Evolutionary conservation across 2,888 invertebrate species (phyloP).

Genomic region (Noctua fimbriata): DNA sequence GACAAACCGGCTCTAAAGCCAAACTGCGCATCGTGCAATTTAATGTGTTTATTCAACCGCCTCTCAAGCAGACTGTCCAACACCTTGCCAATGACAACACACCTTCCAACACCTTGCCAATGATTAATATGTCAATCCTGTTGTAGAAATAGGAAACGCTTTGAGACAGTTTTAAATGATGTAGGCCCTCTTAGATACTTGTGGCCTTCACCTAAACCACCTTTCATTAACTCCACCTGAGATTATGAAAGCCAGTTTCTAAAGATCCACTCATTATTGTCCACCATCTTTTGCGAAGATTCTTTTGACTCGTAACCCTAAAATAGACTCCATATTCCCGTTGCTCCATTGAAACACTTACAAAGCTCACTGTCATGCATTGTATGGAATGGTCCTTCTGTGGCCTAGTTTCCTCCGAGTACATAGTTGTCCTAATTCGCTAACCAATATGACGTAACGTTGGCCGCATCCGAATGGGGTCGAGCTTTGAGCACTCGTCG

Average conservation of each 20-base stretch:
- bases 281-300: neutral
- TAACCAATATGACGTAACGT: constrained; percentile 68
- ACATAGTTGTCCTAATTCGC: constrained; percentile 69
- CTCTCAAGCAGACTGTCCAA: too few species aligned
- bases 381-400: constrained; percentile 56
- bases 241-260: constrained; percentile 6
- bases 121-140: too few species aligned
- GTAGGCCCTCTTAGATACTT: neutral
- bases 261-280: neutral
- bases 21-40: too few species aligned
- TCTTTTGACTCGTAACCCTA: neutral
- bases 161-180: too few species aligned
- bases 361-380: constrained; percentile 8
- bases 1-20: too few species aligned
- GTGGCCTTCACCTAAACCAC: neutral
- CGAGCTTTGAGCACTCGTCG: constrained; percentile 67
- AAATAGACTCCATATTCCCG: neutral
- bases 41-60: too few species aligned
- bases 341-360: neutral
- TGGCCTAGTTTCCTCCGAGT: constrained; percentile 39
- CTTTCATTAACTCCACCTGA: constrained; percentile 3
- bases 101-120: too few species aligned
- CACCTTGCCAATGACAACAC: too few species aligned
- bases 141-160: too few species aligned
- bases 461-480: constrained; percentile 69